Evolutionary conservation across 2,888 invertebrate species (phyloP), one percentile per base, ranked within the genome.

Genomic region (Itoplectis maculator): DNA sequence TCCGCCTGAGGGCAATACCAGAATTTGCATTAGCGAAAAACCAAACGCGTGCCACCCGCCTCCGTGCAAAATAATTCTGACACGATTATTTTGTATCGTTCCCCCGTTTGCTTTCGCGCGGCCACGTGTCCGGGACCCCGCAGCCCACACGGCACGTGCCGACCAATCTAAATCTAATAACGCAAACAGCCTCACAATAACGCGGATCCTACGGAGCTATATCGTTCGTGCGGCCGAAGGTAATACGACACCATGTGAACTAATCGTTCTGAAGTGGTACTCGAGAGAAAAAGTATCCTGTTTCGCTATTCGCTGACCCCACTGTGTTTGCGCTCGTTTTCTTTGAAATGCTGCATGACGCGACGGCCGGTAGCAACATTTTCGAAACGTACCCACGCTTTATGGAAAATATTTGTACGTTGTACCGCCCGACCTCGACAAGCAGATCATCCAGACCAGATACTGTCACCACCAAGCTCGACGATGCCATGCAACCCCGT

Each of bases 131-230:
- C 54, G 47, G 29, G 40, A 76, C 20, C 65, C 49, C 69, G 51
- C 70, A 47, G 56, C 79, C 79, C 78, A 54, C 78, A 54, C 63
- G 88, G 82, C 90, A 91, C 91, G 92, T 90, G 92, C 83, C 88
- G 83, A 84, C 87, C 92, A 91, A 92, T 92, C 91, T 88, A 92
- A 92, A 92, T 92, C 92, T 92, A 92, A 92, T 92, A 92, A 92
- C 88, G 87, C 91, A 92, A 92, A 92, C 92, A 92, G 89, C 88
- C 88, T 87, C 82, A 89, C 90, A 91, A 91, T 91, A 87, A 88
- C 87, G 84, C 85, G 83, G 84, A 84, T 84, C 87, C 79, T 59
- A 47, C 51, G n/a, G 29, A 73, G 40, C 65, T 84, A 70, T 61
- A 83, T 84, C 88, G 89, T 84, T 88, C 81, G 87, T 80, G 81